Base-by-base conservation (phyloP, 2,797 vertebrate genomes). In the Enteromius unitaeniatus region DNA sequence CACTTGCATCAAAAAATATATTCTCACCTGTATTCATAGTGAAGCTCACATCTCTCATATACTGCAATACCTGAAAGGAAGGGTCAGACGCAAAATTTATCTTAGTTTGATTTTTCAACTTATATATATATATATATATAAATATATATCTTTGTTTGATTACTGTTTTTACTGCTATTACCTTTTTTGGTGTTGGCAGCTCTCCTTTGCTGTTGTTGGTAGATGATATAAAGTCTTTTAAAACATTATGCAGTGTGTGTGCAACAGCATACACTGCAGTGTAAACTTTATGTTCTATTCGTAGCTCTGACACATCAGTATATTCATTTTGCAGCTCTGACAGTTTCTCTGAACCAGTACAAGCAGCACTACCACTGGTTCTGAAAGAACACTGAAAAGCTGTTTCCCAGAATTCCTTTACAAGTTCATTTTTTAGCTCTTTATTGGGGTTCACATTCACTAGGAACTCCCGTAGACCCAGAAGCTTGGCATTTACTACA, bases 201-300 rank as follows among this genome's bases (percentile, higher is more conserved):
- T 47, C 37, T 74, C n/a, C 31, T 40, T 58, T 9, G 51, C 51
- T 86, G 45, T 23, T 31, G 34, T 82, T 78, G 21, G 34, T 78
- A 11, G n/a, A 31, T 49, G 62, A 67, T 37, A 6, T 62, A 3
- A 89, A 13, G n/a, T 60, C 55, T 26, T 60, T 60, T 60, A 60
- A 60, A 6, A 86, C 45, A 23, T 70, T 81, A 42, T 88, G 88
- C 14, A 94, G 84, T 37, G 93, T 90, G 86, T 94, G 86, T 65
- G 91, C 93, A 47, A 93, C 84, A 37, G 93, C 91, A 85, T 93
- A 93, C 19, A 92, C 91, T 31, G 93, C 93, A 67, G 93, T 93
- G 68, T 94, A 94, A 40, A 93, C 93, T 90, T 93, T 93, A 85
- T 93, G 92, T 47, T 28, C 77, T n/a, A 79, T 79, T 14, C 68